phyloP scores from a whole-genome alignment of 2,113 vertebrate genomes.

The Silurus asotus region DNA sequence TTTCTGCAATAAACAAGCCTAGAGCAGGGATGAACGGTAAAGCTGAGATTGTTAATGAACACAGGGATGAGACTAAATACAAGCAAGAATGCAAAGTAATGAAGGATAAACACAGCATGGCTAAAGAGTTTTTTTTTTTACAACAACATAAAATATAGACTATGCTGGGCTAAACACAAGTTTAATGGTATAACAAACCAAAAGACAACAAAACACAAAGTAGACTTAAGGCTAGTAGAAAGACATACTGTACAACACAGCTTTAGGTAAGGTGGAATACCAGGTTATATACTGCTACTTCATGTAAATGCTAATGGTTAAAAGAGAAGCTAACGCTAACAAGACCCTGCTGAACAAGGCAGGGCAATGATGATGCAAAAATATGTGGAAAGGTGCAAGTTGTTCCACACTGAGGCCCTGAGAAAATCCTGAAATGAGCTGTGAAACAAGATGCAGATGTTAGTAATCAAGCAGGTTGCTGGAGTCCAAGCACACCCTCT shows the following conservation, averaged over 20 bases:
- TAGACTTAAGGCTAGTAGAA: neutral
- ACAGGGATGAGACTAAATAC: neutral
- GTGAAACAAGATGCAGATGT: neutral
- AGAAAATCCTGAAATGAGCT: neutral
- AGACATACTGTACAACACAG: neutral
- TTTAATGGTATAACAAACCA: neutral
- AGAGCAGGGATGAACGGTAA: neutral
- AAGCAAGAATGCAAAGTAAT: neutral
- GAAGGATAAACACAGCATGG: neutral
- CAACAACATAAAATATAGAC: neutral
- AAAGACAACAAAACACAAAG: neutral
- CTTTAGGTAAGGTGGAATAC: neutral
- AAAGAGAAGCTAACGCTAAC: neutral
- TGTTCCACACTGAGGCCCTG: neutral
- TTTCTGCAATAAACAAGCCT: neutral
- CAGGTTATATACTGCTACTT: neutral
- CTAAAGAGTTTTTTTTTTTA: neutral
- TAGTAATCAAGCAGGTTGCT: neutral
- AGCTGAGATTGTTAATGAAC: neutral
- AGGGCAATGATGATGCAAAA: neutral
- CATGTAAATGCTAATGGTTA: neutral
- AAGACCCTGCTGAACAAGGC: neutral
- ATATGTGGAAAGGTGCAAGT: neutral
- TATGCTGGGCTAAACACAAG: neutral
- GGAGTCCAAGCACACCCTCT: neutral